Percentiles rank a stretch among this genome's conserved stretches.
Conservation (phyloP, 2,113 vertebrate genomes). For the Columbina picui region DNA sequence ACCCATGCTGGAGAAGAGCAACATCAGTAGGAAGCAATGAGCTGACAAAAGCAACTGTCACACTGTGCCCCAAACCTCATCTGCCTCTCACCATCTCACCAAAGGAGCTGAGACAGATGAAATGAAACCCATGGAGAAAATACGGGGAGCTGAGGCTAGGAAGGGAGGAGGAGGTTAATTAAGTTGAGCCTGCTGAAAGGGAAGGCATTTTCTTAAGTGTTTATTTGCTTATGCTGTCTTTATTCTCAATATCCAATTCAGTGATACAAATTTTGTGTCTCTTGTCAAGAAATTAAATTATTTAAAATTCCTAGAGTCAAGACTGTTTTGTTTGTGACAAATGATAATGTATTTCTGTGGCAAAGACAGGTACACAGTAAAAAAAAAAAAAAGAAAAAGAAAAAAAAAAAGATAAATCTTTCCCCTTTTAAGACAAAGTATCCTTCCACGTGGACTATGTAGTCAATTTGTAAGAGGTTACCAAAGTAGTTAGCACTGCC, state of each 20-base stretch:
- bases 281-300: neutral
- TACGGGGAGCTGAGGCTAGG: neutral
- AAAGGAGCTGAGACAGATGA: neutral
- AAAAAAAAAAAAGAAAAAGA: neutral
- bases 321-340: neutral
- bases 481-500: neutral
- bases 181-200: neutral
- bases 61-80: fast-evolving
- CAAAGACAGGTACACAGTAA: neutral
- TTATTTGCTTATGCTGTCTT: neutral
- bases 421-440: neutral
- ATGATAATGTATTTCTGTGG: neutral
- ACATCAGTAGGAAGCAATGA: neutral
- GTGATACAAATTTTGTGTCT: neutral
- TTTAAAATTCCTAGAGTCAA: neutral
- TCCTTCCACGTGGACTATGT: neutral
- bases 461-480: neutral
- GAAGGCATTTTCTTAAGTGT: neutral
- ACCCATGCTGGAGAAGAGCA: neutral
- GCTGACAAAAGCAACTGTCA: neutral
- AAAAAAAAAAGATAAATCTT: neutral
- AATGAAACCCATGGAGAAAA: neutral
- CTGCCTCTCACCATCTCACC: neutral
- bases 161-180: neutral
- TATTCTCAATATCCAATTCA: neutral